Conservation (phyloP, 2,888 invertebrate genomes). For the Byasa hedistus region DNA sequence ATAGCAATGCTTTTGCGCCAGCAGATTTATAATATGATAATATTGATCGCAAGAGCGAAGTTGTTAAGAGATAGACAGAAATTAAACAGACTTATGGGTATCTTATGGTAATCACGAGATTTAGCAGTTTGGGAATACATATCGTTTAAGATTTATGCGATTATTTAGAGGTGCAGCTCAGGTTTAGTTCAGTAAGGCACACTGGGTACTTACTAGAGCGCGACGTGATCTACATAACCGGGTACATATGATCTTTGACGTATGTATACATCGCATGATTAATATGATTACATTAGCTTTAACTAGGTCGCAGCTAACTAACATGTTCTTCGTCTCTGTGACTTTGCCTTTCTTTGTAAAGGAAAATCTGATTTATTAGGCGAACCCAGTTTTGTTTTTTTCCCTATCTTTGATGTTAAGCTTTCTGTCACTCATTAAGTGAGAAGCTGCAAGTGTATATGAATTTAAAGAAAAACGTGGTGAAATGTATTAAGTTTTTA, state of each 20-base stretch:
- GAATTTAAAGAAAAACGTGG: too few species aligned
- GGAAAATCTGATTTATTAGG: slow-evolving; percentile 31
- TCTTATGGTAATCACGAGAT: too few species aligned
- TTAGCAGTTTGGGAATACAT: too few species aligned
- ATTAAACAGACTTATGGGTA: too few species aligned
- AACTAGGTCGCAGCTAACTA: slow-evolving; percentile 20
- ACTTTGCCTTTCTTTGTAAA: slow-evolving; percentile 25
- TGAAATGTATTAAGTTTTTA: too few species aligned
- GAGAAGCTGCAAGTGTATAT: neutral
- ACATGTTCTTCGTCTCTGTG: slow-evolving; percentile 12
- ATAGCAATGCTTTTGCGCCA: too few species aligned
- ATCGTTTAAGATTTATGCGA: too few species aligned
- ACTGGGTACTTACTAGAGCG: slow-evolving; percentile 12
- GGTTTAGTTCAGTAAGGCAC: neutral
- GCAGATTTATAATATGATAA: too few species aligned
- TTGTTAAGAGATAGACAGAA: too few species aligned
- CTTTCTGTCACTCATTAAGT: slow-evolving; percentile 7
- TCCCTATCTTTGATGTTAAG: slow-evolving; percentile 21
- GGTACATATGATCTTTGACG: too few species aligned
- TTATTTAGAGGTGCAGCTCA: too few species aligned
- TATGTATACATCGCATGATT: slow-evolving; percentile 4
- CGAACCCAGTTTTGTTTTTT: slow-evolving; percentile 23
- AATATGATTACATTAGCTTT: slow-evolving; percentile 18
- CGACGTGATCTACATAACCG: neutral
- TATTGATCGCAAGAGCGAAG: too few species aligned